Conservation (phyloP, 2,888 invertebrate genomes). For the Tanytarsus gracilentus region DNA sequence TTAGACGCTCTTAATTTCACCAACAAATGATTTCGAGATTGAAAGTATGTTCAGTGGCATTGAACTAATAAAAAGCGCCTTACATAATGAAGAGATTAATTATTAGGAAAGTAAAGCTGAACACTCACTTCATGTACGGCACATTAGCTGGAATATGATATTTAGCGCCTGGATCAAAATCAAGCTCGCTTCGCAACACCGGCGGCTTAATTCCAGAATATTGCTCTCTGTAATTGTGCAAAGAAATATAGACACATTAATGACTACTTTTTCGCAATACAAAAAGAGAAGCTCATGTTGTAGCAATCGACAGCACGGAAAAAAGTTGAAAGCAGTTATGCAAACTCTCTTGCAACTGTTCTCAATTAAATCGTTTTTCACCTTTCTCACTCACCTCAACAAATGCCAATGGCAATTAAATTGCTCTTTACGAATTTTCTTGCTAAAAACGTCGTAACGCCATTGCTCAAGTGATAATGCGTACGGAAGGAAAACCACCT, state of each 20-base stretch:
- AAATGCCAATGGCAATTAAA: constrained; percentile 87
- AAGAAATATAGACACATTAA: constrained; percentile 30
- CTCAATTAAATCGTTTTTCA: neutral
- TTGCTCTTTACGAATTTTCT: constrained; percentile 60
- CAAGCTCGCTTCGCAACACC: constrained; percentile 70
- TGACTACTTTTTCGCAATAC: neutral
- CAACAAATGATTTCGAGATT: neutral
- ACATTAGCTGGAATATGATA: constrained; percentile 88
- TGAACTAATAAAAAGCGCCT: constrained; percentile 18
- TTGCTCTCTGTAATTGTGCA: constrained; percentile 53
- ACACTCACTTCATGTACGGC: constrained; percentile 76
- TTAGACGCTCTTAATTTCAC: no score
- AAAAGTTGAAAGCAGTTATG: constrained; percentile 3
- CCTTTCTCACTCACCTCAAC: constrained; percentile 49
- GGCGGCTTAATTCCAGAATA: constrained; percentile 82
- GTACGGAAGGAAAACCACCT: constrained; percentile 64
- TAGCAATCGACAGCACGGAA: neutral
- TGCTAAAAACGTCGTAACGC: constrained; percentile 78
- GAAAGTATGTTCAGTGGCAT: constrained; percentile 18
- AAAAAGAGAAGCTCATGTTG: constrained; percentile 11
- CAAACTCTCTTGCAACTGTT: constrained; percentile 8
- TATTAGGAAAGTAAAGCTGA: neutral
- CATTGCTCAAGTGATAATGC: constrained; percentile 76
- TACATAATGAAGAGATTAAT: no score
- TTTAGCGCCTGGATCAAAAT: constrained; percentile 89